Conservation (phyloP, 1,140 invertebrate genomes). For the Brachionus plicatilis region DNA sequence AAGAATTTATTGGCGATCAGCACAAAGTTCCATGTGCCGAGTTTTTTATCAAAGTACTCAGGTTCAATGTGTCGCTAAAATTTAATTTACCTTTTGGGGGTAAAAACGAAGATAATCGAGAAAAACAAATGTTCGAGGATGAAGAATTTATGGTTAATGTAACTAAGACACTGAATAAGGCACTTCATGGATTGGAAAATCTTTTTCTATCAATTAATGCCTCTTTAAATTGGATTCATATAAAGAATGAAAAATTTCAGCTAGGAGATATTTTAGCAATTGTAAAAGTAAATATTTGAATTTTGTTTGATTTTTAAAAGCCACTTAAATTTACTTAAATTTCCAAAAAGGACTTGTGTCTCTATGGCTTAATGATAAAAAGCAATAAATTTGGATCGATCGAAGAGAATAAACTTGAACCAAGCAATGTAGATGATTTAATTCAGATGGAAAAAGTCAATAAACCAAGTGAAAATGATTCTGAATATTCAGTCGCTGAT, state of each 20-base stretch:
- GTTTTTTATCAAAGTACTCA: neutral
- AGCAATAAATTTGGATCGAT: neutral
- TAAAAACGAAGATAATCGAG: neutral
- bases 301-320: neutral
- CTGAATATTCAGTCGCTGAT: neutral
- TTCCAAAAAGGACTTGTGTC: neutral
- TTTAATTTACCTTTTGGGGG: neutral
- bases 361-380: neutral
- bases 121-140: neutral
- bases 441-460: neutral
- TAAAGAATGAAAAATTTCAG: neutral
- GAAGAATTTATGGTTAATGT: neutral
- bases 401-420: constrained; percentile 1
- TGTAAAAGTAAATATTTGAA: neutral
- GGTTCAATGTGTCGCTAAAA: neutral
- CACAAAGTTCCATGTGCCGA: neutral
- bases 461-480: neutral
- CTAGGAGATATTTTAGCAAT: constrained; percentile 10
- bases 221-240: neutral
- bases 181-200: neutral
- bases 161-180: neutral
- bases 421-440: constrained; percentile 16
- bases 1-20: neutral
- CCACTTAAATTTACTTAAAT: too few relatives aligned
- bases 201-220: neutral